These are phyloP conservation scores for Heliconius congener DNA, from an alignment of 1,140 invertebrate genomes.

Conservation along the genomic window DNA sequence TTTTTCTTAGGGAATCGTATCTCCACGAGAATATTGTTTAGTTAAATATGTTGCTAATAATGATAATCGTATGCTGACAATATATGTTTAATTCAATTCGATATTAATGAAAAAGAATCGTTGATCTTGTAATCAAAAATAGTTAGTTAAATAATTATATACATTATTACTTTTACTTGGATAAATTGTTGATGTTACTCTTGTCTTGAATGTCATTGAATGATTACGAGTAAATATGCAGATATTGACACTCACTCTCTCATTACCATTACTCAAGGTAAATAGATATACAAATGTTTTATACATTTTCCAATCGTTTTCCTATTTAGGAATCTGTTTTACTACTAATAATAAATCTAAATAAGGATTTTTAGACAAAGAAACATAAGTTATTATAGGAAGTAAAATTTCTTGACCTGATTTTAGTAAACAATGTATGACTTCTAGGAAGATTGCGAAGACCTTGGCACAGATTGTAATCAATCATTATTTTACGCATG, in stretches of 20 bases:
- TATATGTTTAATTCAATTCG: too few relatives aligned
- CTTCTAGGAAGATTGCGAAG: neutral
- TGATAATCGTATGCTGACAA: too few relatives aligned
- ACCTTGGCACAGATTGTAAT: slow-evolving; percentile 20
- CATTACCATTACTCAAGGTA: slow-evolving; percentile 6
- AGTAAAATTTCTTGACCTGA: slow-evolving; percentile 17
- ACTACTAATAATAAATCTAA: neutral
- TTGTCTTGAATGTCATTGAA: neutral
- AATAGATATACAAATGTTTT: neutral
- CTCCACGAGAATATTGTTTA: too few relatives aligned
- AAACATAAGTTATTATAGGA: slow-evolving; percentile 12
- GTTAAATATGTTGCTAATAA: too few relatives aligned
- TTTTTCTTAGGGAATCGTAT: too few relatives aligned
- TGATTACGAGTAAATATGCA: neutral
- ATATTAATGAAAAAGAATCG: too few relatives aligned
- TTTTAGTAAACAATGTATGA: slow-evolving; percentile 5
- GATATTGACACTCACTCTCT: slow-evolving; percentile 2
- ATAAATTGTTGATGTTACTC: neutral
- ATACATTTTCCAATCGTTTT: neutral
- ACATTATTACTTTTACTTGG: neutral
- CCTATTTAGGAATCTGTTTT: neutral
- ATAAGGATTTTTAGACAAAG: slow-evolving; percentile 15
- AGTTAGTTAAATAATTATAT: too few relatives aligned
- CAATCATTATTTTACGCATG: neutral
- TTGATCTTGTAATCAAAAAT: neutral